Conservation (phyloP, 2,888 invertebrate species). For the Myathropa florea region DNA sequence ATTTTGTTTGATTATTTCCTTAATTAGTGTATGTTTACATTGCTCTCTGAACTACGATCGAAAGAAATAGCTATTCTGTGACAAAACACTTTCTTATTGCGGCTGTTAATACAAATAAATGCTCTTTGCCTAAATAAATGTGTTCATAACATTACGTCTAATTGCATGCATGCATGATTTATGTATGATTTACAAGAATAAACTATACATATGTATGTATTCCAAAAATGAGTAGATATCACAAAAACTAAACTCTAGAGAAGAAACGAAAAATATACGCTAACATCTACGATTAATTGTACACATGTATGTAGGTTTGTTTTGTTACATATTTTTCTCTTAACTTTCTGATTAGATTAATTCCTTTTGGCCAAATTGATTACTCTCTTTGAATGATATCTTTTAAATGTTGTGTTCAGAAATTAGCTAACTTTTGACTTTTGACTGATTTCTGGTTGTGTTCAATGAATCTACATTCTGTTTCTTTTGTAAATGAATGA, state of each 20-base stretch:
- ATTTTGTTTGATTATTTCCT: too few species aligned
- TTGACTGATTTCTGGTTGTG: too few species aligned
- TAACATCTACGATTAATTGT: conserved; percentile 9
- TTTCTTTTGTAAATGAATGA: too few species aligned
- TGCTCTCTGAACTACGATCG: too few species aligned
- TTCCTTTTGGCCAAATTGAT: background rate
- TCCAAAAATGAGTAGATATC: conserved; percentile 11
- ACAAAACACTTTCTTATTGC: too few species aligned
- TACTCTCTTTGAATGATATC: too few species aligned
- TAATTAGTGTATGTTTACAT: too few species aligned
- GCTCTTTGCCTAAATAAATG: background rate
- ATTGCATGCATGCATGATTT: background rate
- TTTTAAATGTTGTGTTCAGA: too few species aligned
- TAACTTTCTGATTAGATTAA: background rate
- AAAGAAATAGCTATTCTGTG: too few species aligned
- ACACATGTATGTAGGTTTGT: background rate
- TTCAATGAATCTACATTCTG: too few species aligned
- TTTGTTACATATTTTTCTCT: background rate
- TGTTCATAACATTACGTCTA: too few species aligned
- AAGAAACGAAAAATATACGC: conserved; percentile 7
- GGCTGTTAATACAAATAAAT: background rate
- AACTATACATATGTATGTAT: background rate
- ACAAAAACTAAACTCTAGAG: conserved; percentile 1
- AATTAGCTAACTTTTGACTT: too few species aligned
- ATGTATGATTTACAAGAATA: background rate